phyloP scores from a whole-genome alignment of 1,140 invertebrate genomes.

The Oncopodura yosiiana region DNA sequence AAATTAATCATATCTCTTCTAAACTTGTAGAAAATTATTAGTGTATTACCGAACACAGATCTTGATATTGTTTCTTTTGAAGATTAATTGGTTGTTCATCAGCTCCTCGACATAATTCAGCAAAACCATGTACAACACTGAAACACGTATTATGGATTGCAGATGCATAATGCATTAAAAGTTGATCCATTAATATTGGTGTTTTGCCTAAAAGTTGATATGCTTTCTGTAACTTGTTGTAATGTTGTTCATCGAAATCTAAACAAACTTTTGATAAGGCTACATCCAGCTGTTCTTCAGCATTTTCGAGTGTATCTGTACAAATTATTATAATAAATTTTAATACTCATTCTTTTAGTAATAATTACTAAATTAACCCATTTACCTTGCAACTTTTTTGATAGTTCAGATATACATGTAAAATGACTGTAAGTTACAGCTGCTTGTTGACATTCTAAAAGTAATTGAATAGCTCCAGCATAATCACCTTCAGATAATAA shows the following conservation, averaged over 20 bases:
- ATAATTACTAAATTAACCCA: too few relatives aligned
- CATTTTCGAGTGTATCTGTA: slow-evolving; percentile 83
- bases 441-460: slow-evolving; percentile 77
- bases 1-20: neutral
- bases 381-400: slow-evolving; percentile 72
- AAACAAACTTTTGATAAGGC: slow-evolving; percentile 68
- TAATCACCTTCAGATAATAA: slow-evolving; percentile 75
- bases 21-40: slow-evolving; percentile 1
- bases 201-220: slow-evolving; percentile 76
- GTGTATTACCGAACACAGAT: slow-evolving; percentile 55
- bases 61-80: slow-evolving; percentile 63
- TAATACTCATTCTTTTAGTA: too few relatives aligned
- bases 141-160: slow-evolving; percentile 83
- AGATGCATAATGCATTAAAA: slow-evolving; percentile 90
- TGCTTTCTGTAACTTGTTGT: slow-evolving; percentile 70
- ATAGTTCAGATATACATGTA: slow-evolving; percentile 72
- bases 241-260: slow-evolving; percentile 60
- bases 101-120: slow-evolving; percentile 51
- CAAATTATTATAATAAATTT: too few relatives aligned
- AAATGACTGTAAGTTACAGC: slow-evolving; percentile 72
- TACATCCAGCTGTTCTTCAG: slow-evolving; percentile 81
- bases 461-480: slow-evolving; percentile 72
- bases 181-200: slow-evolving; percentile 82
- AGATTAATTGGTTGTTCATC: slow-evolving; percentile 45
- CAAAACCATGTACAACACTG: slow-evolving; percentile 61